A percentile compares a stretch with the other conserved stretches of the same genome.
Evolutionary conservation across 2,888 invertebrate genomes (phyloP).

Genomic region (Chelonus formosanus): DNA sequence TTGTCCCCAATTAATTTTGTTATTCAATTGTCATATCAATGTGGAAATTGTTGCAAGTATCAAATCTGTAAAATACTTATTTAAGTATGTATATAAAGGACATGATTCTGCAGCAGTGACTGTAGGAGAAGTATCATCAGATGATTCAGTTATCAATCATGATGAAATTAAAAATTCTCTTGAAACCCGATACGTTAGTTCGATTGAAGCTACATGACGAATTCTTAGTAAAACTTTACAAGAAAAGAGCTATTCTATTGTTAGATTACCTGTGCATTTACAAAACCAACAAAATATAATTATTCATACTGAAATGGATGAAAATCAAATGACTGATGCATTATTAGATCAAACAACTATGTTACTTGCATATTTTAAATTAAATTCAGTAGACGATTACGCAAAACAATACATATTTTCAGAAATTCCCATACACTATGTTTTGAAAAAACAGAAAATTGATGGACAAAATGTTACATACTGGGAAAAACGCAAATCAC

Average conservation of each 20-base stretch:
- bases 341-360: slow-evolving; percentile 29
- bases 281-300: slow-evolving; percentile 37
- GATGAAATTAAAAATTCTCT: slow-evolving; percentile 38
- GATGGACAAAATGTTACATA: slow-evolving; percentile 16
- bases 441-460: slow-evolving; percentile 32
- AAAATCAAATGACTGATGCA: slow-evolving; percentile 19
- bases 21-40: slow-evolving; percentile 51
- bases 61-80: slow-evolving; percentile 49
- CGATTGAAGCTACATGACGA: slow-evolving; percentile 38
- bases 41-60: slow-evolving; percentile 49
- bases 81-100: slow-evolving; percentile 50
- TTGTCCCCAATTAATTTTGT: slow-evolving; percentile 35
- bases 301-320: slow-evolving; percentile 11
- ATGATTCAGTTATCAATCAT: neutral
- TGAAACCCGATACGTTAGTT: slow-evolving; percentile 39
- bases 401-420: slow-evolving; percentile 34
- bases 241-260: slow-evolving; percentile 33
- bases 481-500: slow-evolving; percentile 34
- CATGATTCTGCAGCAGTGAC: slow-evolving; percentile 42
- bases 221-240: slow-evolving; percentile 31
- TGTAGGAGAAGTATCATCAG: slow-evolving; percentile 1
- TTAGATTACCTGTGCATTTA: slow-evolving; percentile 40
- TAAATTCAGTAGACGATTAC: slow-evolving; percentile 34
- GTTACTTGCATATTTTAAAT: slow-evolving; percentile 32
- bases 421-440: slow-evolving; percentile 35